Conservation (phyloP, 1,140 invertebrate species). For the Dryas iulia region DNA sequence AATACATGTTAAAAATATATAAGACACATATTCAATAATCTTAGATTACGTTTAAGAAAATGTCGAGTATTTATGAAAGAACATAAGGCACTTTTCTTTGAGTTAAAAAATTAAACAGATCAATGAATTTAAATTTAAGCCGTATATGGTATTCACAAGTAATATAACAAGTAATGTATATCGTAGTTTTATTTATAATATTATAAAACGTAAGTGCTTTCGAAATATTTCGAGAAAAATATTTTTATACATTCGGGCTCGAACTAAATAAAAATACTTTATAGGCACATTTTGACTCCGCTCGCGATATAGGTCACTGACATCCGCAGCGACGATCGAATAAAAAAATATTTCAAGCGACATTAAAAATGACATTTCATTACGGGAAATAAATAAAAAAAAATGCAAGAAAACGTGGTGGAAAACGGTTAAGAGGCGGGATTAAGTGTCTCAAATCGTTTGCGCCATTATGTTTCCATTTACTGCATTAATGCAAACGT, state of each 20-base stretch:
- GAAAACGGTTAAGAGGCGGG: slow-evolving; percentile 15
- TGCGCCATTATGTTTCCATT: slow-evolving; percentile 34
- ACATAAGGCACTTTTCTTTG: too few species aligned
- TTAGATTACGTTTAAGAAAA: too few species aligned
- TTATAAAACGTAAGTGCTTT: background rate
- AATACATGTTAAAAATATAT: too few species aligned
- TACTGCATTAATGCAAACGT: slow-evolving; percentile 27
- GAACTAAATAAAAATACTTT: background rate
- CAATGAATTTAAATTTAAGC: background rate
- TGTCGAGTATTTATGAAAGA: too few species aligned
- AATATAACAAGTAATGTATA: background rate
- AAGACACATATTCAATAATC: too few species aligned
- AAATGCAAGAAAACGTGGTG: slow-evolving; percentile 7
- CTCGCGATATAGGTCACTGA: slow-evolving; percentile 15
- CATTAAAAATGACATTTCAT: slow-evolving; percentile 26
- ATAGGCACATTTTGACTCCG: background rate
- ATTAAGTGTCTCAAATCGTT: slow-evolving; percentile 32
- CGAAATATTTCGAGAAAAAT: slow-evolving; percentile 1
- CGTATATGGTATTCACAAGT: background rate
- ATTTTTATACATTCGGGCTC: background rate
- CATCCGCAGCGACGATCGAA: slow-evolving; percentile 7
- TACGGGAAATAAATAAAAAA: slow-evolving; percentile 12
- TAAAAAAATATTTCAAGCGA: background rate
- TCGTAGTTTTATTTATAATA: background rate
- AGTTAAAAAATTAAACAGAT: background rate